Evolutionary conservation across 2,888 invertebrate species (phyloP), one percentile per base, ranked within the genome.

Genomic region (Cremastobaeus sp.): DNA sequence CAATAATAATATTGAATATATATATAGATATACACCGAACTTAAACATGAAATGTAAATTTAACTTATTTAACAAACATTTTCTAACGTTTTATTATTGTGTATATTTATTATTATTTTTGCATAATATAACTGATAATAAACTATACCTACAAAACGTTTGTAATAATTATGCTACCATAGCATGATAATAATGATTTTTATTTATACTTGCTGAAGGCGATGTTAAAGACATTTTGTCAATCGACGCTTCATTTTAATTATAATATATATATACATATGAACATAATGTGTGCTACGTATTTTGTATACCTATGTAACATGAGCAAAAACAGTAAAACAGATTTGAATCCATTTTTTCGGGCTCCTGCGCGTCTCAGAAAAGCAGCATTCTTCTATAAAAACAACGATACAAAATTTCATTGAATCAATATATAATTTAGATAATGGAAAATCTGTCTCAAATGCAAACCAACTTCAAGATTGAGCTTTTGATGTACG

Each of bases 21-120:
- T 47, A 57, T 21, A 45, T 48, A 52, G 28, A 55, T 57, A 39
- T 62, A 60, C 57, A 68, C 57, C 74, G 66, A 71, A 34, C 76
- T 48, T 21, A 78, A 73, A 77, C 1, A 65, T 45, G 76, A 73
- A 83, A 78, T 86, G 85, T 87, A 87, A 83, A 87, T 86, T 85
- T 83, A 80, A 85, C 79, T 85, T 86, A 84, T 83, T 86, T 85
- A 82, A 84, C 76, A 76, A 81, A 79, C 81, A 83, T 84, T 74
- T 85, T 83, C 82, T 83, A 84, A 86, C 82, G 81, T 77, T 83
- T 84, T 85, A 85, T 86, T 81, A 86, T 87, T 87, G 84, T 87
- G 86, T 87, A 87, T 85, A 84, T 83, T 79, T 84, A 86, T 84
- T 80, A 84, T 85, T 82, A 85, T 84, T 84, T 85, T 81, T 78